Base-by-base conservation (phyloP, 2,888 invertebrate genomes). In the Apotomis turbidana region DNA sequence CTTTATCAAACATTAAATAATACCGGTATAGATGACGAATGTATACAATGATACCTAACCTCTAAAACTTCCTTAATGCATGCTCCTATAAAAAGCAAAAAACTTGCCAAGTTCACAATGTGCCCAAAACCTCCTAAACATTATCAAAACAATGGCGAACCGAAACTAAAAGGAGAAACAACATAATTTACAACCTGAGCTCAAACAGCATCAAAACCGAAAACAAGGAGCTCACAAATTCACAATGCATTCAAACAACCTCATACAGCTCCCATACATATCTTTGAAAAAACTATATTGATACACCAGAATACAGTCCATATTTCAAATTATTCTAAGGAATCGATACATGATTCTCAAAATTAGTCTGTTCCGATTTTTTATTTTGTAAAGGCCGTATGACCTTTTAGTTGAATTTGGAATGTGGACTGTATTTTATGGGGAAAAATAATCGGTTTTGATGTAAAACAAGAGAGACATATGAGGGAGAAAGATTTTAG, bases 181-280 rank as follows among this genome's bases (percentile, higher is more conserved):
- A 68, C 44, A 15, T 69, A 54, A 61, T 69, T 69, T 46, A 60
- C 44, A 60, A 51, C 67, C 51, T 2, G 36, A 63, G 55, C 55
- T 55, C 9, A 64, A 66, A 66, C 46, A 44, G n/a, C 8, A 27
- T 52, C 15, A 38, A 61, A 57, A 15, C 13, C 38, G 49, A 70
- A 70, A 57, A 62, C 66, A 57, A 66, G 66, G 27, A 66, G 66
- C 66, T 57, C 27, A n/a, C 54, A 5, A 5, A 15, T 66, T 44
- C 44, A 66, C 64, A 66, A 64, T 64, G 46, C 41, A 15, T 46
- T 49, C 5, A 27, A 44, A 27, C 9, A 49, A 49, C 9, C n/a
- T 36, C 46, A 57, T 46, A 66, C 13, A 27, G 2, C 54, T n/a
- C 15, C 12, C 12, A 10, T 27, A 6, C 8, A 36, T n/a, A n/a